phyloP scores from a whole-genome alignment of 2,113 vertebrate species.

The Tichodroma muraria region DNA sequence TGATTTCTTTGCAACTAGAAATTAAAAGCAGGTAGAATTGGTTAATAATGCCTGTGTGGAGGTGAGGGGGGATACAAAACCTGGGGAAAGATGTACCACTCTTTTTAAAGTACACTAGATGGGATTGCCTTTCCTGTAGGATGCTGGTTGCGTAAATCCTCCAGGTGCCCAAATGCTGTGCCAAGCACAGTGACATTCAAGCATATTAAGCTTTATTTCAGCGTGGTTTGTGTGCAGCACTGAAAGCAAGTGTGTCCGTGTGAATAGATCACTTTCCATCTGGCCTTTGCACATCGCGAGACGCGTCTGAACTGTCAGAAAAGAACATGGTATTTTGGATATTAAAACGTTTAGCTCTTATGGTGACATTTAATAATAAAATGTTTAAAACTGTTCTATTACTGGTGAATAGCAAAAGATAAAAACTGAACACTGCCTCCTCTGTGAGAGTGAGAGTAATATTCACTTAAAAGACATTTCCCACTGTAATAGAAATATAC shows the following conservation, averaged over 20 bases:
- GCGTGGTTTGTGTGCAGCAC: not conserved
- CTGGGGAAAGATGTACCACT: not conserved
- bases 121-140: not conserved
- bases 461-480: not conserved
- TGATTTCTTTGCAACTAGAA: not conserved
- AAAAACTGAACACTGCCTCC: not conserved
- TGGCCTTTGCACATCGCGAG: conserved; percentile 8
- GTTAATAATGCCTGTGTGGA: not conserved
- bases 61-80: not conserved
- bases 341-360: conserved; percentile 27
- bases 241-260: not conserved
- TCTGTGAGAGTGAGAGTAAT: not conserved
- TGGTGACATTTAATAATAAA: conserved; percentile 30
- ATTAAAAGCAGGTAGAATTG: not conserved
- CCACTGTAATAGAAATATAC: not conserved
- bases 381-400: not conserved
- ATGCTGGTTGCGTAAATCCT: not conserved
- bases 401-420: not conserved
- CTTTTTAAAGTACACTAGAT: not conserved
- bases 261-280: not conserved
- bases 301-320: conserved; percentile 27
- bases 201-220: not conserved
- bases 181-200: not conserved
- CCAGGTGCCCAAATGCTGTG: not conserved
- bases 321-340: not conserved